These are phyloP conservation scores for Drosophila tropicalis DNA, from an alignment of 1,140 invertebrate genomes.

Conservation along the genomic window DNA sequence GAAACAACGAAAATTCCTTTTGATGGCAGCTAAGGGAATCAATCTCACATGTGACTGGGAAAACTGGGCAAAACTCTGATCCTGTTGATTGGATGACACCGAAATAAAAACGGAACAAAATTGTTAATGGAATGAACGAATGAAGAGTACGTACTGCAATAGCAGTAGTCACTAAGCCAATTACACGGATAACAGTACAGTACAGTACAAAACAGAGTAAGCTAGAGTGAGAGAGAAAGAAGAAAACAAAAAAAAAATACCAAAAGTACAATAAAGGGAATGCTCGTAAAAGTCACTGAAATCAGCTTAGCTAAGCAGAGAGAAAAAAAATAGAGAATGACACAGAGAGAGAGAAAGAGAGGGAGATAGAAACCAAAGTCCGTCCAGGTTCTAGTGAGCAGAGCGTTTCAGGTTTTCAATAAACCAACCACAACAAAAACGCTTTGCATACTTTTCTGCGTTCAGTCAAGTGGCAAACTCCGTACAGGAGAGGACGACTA, in stretches of 20 bases:
- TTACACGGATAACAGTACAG: constrained; percentile 50
- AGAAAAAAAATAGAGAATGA: no score
- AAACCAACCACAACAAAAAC: constrained; percentile 49
- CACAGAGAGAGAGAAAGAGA: no score
- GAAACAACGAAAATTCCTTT: constrained; percentile 38
- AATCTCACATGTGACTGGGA: constrained; percentile 57
- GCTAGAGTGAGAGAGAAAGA: neutral
- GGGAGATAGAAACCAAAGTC: no score
- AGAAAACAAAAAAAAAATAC: constrained; percentile 40
- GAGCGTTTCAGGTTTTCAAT: constrained; percentile 55
- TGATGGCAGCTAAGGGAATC: constrained; percentile 71
- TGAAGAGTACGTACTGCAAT: constrained; percentile 11
- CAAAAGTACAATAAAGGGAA: constrained; percentile 73
- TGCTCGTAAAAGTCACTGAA: constrained; percentile 63
- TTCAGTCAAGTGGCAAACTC: constrained; percentile 60
- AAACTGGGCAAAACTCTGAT: constrained; percentile 24
- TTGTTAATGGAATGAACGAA: constrained; percentile 53
- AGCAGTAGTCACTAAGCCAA: constrained; percentile 55
- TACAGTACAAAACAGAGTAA: constrained; percentile 1
- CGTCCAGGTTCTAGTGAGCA: constrained; percentile 2
- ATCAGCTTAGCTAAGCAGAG: constrained; percentile 59
- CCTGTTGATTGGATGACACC: constrained; percentile 66
- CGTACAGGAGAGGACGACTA: constrained; percentile 1
- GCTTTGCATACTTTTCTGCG: constrained; percentile 67
- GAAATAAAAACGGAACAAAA: constrained; percentile 64